Conservation (phyloP, 2,113 vertebrate species). For the Ammodytes marinus region DNA sequence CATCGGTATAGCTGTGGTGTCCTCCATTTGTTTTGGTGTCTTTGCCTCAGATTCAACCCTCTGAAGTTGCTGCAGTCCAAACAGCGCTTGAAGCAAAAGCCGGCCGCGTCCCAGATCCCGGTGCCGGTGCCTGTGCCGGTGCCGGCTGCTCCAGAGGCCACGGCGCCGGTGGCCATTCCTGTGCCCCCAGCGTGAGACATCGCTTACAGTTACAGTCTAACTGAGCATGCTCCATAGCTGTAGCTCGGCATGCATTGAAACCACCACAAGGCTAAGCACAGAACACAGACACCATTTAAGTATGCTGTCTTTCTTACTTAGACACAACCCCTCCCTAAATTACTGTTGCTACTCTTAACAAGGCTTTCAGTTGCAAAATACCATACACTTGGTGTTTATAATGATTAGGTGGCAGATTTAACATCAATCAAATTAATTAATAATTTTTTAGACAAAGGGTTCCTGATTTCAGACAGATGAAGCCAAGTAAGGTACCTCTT, state of each 20-base stretch:
- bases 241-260: constrained; percentile 63
- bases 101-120: constrained; percentile 74
- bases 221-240: constrained; percentile 68
- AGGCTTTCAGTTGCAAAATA: no score
- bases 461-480: no score
- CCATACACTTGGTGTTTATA: no score
- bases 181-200: constrained; percentile 83
- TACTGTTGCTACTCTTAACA: no score
- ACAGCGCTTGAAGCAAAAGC: constrained; percentile 84
- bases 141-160: constrained; percentile 22
- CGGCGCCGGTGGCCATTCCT: constrained; percentile 59
- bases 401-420: no score
- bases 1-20: constrained; percentile 57
- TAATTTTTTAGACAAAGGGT: no score
- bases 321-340: background rate
- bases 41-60: constrained; percentile 86
- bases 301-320: constrained; percentile 11
- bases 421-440: no score
- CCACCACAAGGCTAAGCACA: constrained; percentile 53
- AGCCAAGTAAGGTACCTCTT: no score
- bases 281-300: constrained; percentile 10
- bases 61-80: constrained; percentile 87
- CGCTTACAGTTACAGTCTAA: constrained; percentile 62
- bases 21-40: constrained; percentile 67
- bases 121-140: constrained; percentile 61